Conservation (phyloP, 35 echinoderm and acorn worm genomes). For the Holothuria glaberrima region DNA sequence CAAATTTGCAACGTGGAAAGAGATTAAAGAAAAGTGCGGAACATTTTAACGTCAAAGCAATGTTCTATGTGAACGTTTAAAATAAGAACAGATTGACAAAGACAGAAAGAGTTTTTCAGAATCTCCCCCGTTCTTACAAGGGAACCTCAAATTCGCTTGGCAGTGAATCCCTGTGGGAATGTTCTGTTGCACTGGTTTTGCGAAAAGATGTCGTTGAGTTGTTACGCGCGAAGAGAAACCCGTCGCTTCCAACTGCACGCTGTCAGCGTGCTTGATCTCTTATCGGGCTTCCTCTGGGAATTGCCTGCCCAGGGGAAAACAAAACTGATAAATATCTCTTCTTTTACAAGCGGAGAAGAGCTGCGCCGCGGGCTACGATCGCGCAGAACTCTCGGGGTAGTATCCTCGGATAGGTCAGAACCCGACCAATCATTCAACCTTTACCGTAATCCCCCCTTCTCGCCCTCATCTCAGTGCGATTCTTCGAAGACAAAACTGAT, state of each 20-base stretch:
- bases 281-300: conserved; percentile 20
- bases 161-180: too few species aligned
- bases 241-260: too few species aligned
- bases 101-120: too few species aligned
- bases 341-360: background rate
- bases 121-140: too few species aligned
- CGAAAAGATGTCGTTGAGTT: conserved; percentile 18
- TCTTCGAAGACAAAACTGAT: conserved; percentile 22
- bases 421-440: background rate
- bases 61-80: too few species aligned
- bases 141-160: too few species aligned
- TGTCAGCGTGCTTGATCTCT: background rate
- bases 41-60: too few species aligned
- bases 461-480: conserved; percentile 23
- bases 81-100: too few species aligned
- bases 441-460: conserved; percentile 6
- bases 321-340: conserved; percentile 54
- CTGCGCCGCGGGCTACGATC: conserved; percentile 32
- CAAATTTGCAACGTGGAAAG: too few species aligned
- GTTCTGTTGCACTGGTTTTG: background rate
- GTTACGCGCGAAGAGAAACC: too few species aligned
- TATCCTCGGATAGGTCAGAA: conserved; percentile 15
- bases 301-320: conserved; percentile 9
- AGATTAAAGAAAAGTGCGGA: too few species aligned
- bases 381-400: background rate